Percentiles rank a stretch among this genome's conserved stretches.
Conservation (phyloP, 2,797 vertebrate genomes). For the Smutsia temminckii region DNA sequence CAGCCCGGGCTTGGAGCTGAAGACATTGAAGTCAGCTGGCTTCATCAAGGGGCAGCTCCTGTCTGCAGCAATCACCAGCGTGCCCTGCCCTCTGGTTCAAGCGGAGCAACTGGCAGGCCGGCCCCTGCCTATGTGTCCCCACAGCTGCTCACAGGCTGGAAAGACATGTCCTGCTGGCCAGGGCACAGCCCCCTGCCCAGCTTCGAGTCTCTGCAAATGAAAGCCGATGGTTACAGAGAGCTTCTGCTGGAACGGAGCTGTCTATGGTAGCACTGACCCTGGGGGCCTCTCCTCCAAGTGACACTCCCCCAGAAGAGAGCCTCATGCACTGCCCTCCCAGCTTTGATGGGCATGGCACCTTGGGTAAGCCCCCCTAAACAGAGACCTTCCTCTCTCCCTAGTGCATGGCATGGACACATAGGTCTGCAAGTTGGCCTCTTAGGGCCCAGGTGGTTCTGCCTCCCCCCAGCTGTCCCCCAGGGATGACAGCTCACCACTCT, state of each 20-base stretch:
- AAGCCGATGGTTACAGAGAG: accelerated
- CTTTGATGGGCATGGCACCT: accelerated
- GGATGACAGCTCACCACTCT: too few relatives aligned
- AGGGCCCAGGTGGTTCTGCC: too few relatives aligned
- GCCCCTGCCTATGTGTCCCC: not conserved
- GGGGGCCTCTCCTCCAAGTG: not conserved
- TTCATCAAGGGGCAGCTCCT: not conserved
- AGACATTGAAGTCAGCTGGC: not conserved
- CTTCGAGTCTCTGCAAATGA: not conserved
- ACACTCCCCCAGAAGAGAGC: not conserved
- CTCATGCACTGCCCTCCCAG: accelerated
- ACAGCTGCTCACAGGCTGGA: accelerated
- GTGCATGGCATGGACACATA: accelerated
- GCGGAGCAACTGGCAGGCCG: accelerated
- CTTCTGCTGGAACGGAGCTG: not conserved
- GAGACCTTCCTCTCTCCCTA: not conserved
- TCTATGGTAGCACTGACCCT: accelerated
- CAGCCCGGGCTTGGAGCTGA: not conserved
- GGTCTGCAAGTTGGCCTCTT: too few relatives aligned
- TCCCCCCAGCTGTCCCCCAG: too few relatives aligned
- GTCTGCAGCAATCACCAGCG: not conserved
- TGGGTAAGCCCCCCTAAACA: accelerated
- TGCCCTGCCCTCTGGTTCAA: not conserved
- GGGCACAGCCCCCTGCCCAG: not conserved
- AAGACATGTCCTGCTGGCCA: accelerated